Conservation (phyloP, 2,113 vertebrate genomes). For the Promerops cafer region DNA sequence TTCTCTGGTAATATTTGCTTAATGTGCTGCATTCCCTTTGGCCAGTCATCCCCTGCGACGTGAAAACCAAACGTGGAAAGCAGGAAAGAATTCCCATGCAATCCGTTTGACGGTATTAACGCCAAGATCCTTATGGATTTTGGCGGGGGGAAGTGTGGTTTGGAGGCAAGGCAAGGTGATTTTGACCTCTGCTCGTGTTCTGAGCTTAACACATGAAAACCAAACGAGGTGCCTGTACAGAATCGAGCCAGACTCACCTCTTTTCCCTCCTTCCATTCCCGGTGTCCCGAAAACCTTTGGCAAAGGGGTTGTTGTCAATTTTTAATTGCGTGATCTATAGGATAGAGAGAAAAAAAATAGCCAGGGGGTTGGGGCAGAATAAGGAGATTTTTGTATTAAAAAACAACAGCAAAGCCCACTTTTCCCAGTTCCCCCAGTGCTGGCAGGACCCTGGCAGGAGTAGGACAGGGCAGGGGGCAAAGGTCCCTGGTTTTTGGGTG, state of each 20-base stretch:
- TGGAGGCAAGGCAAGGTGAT: neutral
- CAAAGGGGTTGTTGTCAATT: conserved; percentile 98
- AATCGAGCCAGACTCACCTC: conserved; percentile 75
- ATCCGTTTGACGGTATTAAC: neutral
- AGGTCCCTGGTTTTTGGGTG: neutral
- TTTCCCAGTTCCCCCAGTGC: neutral
- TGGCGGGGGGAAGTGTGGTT: neutral
- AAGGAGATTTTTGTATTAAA: neutral
- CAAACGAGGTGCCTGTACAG: rapidly evolving
- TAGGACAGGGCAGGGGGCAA: neutral
- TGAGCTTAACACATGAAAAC: neutral
- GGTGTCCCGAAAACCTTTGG: conserved; percentile 98
- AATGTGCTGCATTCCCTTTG: neutral
- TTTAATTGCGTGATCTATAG: conserved; percentile 96
- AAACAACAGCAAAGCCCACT: neutral
- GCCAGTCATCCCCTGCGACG: neutral
- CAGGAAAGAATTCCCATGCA: neutral
- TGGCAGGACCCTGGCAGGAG: neutral
- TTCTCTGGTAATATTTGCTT: neutral
- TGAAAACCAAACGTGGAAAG: neutral
- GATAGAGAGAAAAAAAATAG: neutral
- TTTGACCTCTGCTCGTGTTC: neutral
- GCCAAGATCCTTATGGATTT: neutral
- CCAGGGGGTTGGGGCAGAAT: neutral
- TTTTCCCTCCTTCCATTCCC: conserved; percentile 97